phyloP scores from a whole-genome alignment of 1,140 invertebrate genomes.

The Drosophila pandora region DNA sequence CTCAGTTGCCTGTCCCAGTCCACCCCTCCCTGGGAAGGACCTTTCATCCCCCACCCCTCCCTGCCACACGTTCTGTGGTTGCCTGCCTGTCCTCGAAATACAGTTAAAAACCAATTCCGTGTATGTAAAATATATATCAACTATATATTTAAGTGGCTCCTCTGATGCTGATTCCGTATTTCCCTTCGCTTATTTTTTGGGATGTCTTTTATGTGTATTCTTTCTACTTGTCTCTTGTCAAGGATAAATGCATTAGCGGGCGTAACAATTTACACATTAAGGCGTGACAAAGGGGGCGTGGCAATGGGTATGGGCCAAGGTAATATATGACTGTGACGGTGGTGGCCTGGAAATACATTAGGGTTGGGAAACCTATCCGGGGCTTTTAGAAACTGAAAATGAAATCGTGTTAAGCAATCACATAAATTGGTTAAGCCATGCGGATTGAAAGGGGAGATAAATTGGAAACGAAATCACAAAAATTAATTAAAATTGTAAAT shows the following conservation, averaged over 20 bases:
- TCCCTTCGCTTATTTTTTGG: slow-evolving; percentile 21
- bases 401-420: slow-evolving; percentile 35
- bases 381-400: slow-evolving; percentile 22
- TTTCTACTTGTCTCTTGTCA: slow-evolving; percentile 65
- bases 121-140: slow-evolving; percentile 82
- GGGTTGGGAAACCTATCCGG: slow-evolving; percentile 34
- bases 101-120: slow-evolving; percentile 81
- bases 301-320: slow-evolving; percentile 38
- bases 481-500: background rate
- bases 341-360: slow-evolving; percentile 36
- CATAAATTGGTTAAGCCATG: slow-evolving; percentile 19
- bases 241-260: slow-evolving; percentile 60
- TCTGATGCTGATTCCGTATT: slow-evolving; percentile 39
- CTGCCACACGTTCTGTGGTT: slow-evolving; percentile 40
- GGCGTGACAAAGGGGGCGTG: slow-evolving; percentile 46
- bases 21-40: background rate
- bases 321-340: slow-evolving; percentile 44
- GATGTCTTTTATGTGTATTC: slow-evolving; percentile 37
- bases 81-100: slow-evolving; percentile 45
- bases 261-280: slow-evolving; percentile 64
- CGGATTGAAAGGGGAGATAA: background rate
- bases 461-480: background rate
- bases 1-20: slow-evolving; percentile 20
- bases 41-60: background rate
- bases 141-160: slow-evolving; percentile 78